Conservation (phyloP, 2,888 invertebrate genomes). For the Clivina fossor region DNA sequence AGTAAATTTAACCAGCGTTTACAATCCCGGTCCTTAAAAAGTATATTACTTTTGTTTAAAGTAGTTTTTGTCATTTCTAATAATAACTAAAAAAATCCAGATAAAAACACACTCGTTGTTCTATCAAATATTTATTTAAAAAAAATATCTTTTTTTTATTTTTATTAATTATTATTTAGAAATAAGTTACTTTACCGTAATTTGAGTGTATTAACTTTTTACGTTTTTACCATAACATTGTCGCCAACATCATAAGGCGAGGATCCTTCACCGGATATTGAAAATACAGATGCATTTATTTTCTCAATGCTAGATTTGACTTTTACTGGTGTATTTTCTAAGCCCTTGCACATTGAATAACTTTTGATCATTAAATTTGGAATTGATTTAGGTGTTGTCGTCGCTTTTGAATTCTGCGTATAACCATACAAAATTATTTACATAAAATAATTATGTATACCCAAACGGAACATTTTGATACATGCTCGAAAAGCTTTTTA, state of each 20-base stretch:
- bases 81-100: too few species aligned
- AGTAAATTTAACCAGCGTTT: too few species aligned
- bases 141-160: neutral
- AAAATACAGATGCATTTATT: slow-evolving; percentile 8
- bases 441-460: too few species aligned
- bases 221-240: slow-evolving; percentile 15
- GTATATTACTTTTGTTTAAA: too few species aligned
- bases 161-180: neutral
- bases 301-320: slow-evolving; percentile 10
- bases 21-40: too few species aligned
- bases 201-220: neutral
- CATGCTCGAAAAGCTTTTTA: too few species aligned
- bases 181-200: neutral
- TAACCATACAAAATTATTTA: too few species aligned
- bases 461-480: too few species aligned
- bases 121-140: neutral
- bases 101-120: too few species aligned
- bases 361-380: slow-evolving; percentile 13
- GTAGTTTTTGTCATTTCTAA: too few species aligned
- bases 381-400: neutral
- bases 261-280: slow-evolving; percentile 12
- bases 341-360: slow-evolving; percentile 21
- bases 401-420: too few species aligned
- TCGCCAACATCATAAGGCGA: slow-evolving; percentile 24
- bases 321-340: slow-evolving; percentile 9